Evolutionary conservation across 2,888 invertebrate genomes (phyloP).

Genomic region (Dolomedes plantarius): DNA sequence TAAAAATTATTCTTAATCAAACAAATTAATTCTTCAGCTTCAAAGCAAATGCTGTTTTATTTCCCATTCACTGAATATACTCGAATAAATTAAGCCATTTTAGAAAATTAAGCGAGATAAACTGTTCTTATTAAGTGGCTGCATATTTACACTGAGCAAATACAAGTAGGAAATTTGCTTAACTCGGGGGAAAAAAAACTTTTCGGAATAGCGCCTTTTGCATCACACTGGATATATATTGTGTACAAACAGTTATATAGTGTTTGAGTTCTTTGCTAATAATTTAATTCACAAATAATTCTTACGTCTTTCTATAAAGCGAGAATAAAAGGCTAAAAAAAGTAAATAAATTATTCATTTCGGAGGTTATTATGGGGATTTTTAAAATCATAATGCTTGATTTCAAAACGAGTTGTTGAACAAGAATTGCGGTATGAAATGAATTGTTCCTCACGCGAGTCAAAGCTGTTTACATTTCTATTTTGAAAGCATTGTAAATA

Average conservation of each 20-base stretch:
- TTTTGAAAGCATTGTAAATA: too few species aligned
- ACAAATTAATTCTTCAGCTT: slow-evolving; percentile 5
- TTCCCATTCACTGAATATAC: slow-evolving; percentile 6
- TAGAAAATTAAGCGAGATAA: slow-evolving; percentile 3
- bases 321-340: not conserved
- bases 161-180: not conserved
- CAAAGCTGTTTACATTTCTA: too few species aligned
- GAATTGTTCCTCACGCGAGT: too few species aligned
- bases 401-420: not conserved
- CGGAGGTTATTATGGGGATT: not conserved
- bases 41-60: not conserved
- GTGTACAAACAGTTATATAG: not conserved
- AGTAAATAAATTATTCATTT: not conserved
- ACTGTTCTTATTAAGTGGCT: not conserved
- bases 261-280: not conserved
- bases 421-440: not conserved
- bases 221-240: not conserved
- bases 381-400: not conserved
- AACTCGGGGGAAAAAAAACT: not conserved
- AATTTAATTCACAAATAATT: not conserved
- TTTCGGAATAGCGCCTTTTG: not conserved
- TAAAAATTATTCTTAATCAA: not conserved
- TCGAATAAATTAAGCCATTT: not conserved
- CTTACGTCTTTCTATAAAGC: not conserved
- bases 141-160: not conserved